Percentiles rank a stretch among this genome's conserved stretches.
Conservation (phyloP, 2,113 vertebrate genomes). For the Hystrix brachyura region DNA sequence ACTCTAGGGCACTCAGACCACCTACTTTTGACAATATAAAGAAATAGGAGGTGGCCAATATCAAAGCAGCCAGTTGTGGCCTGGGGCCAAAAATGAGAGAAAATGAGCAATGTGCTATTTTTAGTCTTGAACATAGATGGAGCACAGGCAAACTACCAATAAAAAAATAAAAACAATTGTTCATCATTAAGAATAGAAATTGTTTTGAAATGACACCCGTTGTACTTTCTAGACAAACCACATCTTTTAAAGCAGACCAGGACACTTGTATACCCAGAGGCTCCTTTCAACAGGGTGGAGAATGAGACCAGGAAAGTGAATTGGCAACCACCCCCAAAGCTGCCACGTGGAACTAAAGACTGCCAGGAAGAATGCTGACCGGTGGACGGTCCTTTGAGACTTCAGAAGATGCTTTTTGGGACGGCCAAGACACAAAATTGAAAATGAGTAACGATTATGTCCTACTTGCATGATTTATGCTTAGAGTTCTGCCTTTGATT, state of each 20-base stretch:
- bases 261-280: not conserved
- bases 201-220: constrained; percentile 45
- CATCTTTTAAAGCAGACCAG: not conserved
- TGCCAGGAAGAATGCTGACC: not conserved
- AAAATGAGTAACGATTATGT: not conserved
- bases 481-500: not conserved
- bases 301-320: not conserved
- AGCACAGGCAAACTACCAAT: constrained; percentile 28
- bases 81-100: not conserved
- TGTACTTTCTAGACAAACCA: constrained; percentile 40
- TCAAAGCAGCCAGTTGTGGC: not conserved
- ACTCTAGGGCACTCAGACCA: not conserved
- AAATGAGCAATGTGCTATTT: not conserved
- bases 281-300: not conserved
- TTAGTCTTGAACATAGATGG: not conserved
- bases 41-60: not conserved
- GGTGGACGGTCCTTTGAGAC: not conserved
- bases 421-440: not conserved
- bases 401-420: not conserved
- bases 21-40: not conserved
- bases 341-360: not conserved
- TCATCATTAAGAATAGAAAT: constrained; percentile 26
- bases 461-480: not conserved
- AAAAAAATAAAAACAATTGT: not conserved
- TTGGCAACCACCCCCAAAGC: too few relatives aligned